Percentiles rank a stretch among this genome's conserved stretches.
Evolutionary conservation across 2,888 invertebrate species (phyloP).

Genomic region (Thalpophila matura): DNA sequence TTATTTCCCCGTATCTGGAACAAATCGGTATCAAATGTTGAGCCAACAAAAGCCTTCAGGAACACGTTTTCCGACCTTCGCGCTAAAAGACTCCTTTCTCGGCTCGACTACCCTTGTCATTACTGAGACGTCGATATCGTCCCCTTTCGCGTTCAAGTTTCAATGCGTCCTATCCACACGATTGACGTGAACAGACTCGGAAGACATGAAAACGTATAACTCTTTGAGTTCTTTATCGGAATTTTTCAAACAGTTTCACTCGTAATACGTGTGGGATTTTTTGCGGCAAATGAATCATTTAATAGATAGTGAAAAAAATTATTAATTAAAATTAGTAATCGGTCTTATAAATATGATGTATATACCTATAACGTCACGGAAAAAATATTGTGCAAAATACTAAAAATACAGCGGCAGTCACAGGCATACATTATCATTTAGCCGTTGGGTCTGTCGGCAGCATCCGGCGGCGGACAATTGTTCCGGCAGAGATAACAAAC

Average conservation of each 20-base stretch:
- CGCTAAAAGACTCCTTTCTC: constrained; percentile 37
- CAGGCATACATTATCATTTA: constrained; percentile 63
- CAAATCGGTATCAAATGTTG: constrained; percentile 51
- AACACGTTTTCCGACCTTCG: constrained; percentile 38
- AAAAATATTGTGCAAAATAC: constrained; percentile 47
- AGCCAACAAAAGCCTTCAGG: constrained; percentile 53
- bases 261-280: constrained; percentile 8
- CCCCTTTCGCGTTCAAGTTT: constrained; percentile 4
- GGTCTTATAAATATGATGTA: background rate
- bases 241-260: constrained; percentile 20
- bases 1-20: constrained; percentile 56
- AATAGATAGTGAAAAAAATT: background rate
- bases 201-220: constrained; percentile 3
- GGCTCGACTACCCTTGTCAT: constrained; percentile 50
- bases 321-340: constrained; percentile 10
- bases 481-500: constrained; percentile 68
- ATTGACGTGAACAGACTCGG: constrained; percentile 21
- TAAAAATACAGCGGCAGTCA: constrained; percentile 41
- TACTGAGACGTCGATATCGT: constrained; percentile 42
- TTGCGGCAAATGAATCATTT: constrained; percentile 1
- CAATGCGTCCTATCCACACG: constrained; percentile 11
- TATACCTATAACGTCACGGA: constrained; percentile 8
- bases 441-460: constrained; percentile 55
- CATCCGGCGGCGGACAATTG: constrained; percentile 65
- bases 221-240: background rate